A percentile compares a stretch with the other conserved stretches of the same genome.
phyloP scores from a whole-genome alignment of 2,888 invertebrate species.

The Cristatella mucedo region DNA sequence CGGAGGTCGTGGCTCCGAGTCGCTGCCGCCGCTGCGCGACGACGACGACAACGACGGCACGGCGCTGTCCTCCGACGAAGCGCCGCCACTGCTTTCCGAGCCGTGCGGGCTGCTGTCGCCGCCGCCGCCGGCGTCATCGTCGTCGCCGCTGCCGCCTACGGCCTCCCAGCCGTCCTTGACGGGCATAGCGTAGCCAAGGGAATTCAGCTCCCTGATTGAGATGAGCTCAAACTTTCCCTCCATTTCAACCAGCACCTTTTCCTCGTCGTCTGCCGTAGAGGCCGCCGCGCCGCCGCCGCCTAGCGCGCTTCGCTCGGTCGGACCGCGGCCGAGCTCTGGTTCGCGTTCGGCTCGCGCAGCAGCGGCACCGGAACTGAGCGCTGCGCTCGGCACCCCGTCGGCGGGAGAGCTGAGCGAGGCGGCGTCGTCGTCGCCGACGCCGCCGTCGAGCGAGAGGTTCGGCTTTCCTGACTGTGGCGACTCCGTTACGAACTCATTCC shows the following conservation, averaged over 20 bases:
- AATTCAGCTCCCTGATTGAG: constrained; percentile 23
- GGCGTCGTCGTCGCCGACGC: too few species aligned
- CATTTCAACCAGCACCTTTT: constrained; percentile 28
- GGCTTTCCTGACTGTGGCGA: too few species aligned
- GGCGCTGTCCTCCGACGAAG: too few species aligned
- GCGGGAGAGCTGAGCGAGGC: background rate
- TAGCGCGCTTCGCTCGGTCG: too few species aligned
- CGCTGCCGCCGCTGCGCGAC: too few species aligned
- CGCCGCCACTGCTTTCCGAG: too few species aligned
- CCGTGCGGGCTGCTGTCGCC: constrained; percentile 13
- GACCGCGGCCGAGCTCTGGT: background rate
- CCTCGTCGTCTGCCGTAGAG: constrained; percentile 18
- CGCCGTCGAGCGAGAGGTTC: too few species aligned
- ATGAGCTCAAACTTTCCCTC: constrained; percentile 30
- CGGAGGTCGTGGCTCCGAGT: too few species aligned
- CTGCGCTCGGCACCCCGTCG: background rate
- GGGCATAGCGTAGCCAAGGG: constrained; percentile 15
- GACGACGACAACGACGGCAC: too few species aligned
- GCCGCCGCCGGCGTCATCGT: constrained; percentile 14
- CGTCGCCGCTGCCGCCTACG: constrained; percentile 7
- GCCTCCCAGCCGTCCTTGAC: constrained; percentile 11
- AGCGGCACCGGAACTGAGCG: background rate
- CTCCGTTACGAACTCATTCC: too few species aligned
- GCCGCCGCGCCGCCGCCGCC: too few species aligned
- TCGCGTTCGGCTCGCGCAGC: background rate